Evolutionary conservation across 2,797 vertebrate genomes (phyloP).

Genomic region (Octomys mimax): DNA sequence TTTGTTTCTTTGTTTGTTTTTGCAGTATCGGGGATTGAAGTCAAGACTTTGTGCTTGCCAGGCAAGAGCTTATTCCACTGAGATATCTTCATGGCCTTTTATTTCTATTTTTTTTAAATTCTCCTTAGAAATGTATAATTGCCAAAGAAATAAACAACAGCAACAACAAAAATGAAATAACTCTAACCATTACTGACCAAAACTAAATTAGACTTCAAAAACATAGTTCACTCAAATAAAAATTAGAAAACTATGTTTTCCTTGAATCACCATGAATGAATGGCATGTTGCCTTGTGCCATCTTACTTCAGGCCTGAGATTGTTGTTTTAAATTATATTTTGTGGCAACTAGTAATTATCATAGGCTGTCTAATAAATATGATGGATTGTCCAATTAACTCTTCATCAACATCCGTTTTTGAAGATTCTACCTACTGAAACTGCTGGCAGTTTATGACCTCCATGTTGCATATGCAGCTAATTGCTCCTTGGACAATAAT

Average conservation of each 20-base stretch:
- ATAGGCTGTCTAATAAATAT: conserved; percentile 88
- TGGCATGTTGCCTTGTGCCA: conserved; percentile 36
- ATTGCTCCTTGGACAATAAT: conserved; percentile 92
- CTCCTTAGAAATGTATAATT: too few species aligned
- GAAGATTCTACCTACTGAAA: conserved; percentile 87
- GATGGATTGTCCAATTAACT: conserved; percentile 91
- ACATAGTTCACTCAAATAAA: conserved; percentile 52
- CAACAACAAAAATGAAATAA: conserved; percentile 19
- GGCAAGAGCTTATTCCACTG: too few species aligned
- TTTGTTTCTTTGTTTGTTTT: too few species aligned
- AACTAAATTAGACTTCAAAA: background rate
- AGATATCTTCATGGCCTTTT: too few species aligned
- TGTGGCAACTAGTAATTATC: conserved; percentile 85
- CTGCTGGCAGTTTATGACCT: conserved; percentile 89
- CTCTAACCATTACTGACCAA: background rate
- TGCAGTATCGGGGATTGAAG: too few species aligned
- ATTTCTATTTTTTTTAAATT: too few species aligned
- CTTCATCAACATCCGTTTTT: conserved; percentile 89
- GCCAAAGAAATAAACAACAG: too few species aligned
- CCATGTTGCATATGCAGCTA: conserved; percentile 88
- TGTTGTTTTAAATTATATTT: conserved; percentile 79
- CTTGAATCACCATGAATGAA: conserved; percentile 56
- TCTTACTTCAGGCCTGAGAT: conserved; percentile 67
- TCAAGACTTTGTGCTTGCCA: too few species aligned
- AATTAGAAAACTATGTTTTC: conserved; percentile 72